These are phyloP conservation scores for Pipistrellus nathusii DNA, from an alignment of 2,797 vertebrate genomes.

Conservation along the genomic window DNA sequence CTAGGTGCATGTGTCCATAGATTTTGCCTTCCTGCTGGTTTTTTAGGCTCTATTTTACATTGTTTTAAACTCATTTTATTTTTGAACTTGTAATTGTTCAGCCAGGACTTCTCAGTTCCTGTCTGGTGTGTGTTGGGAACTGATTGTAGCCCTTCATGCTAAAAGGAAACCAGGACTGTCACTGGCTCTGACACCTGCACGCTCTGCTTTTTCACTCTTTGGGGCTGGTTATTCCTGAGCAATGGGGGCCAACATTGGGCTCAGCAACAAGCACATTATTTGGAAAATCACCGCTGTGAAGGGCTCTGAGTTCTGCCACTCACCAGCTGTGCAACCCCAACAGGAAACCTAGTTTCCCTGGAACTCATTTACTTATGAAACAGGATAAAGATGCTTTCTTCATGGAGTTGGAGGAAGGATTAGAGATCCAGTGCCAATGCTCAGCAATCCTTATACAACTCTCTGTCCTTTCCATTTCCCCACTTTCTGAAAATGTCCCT, in stretches of 20 bases:
- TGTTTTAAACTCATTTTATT: slow-evolving; percentile 27
- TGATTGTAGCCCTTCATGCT: too few species aligned
- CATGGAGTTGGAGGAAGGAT: not conserved
- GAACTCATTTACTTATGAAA: not conserved
- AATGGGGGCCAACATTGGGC: not conserved
- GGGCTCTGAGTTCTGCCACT: not conserved
- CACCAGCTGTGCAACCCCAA: not conserved
- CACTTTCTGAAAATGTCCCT: not conserved
- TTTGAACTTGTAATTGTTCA: slow-evolving; percentile 32
- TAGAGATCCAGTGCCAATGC: not conserved
- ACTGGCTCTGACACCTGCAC: not conserved
- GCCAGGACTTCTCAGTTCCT: slow-evolving; percentile 8
- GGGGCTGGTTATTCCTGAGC: not conserved
- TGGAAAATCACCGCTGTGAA: not conserved
- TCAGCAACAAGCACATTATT: not conserved
- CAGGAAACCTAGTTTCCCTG: not conserved
- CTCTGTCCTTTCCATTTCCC: not conserved
- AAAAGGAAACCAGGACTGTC: not conserved
- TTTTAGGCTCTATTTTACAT: not conserved
- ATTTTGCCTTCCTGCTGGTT: not conserved
- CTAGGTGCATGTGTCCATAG: not conserved
- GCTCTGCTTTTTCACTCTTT: not conserved
- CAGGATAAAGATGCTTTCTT: not conserved
- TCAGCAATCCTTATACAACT: not conserved
- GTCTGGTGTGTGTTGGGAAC: not conserved